These are phyloP conservation scores for Drosophila sechellia DNA, from an alignment of 1,140 invertebrate species.

Conservation along the genomic window DNA sequence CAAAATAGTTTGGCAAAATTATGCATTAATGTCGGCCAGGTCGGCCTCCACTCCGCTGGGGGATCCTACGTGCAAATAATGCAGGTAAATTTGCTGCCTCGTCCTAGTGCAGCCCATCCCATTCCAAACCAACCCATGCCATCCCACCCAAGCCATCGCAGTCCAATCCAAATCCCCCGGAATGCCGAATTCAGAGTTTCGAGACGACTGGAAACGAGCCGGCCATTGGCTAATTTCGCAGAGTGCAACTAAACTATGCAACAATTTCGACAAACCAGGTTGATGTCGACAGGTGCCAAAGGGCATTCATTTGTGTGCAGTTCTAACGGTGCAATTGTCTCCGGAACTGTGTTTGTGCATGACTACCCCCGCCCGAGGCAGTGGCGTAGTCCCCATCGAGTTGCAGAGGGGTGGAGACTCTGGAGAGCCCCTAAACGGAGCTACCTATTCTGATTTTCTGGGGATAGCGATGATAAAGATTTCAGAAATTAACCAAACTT, in stretches of 20 bases:
- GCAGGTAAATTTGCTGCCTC: slow-evolving; percentile 69
- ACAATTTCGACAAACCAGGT: slow-evolving; percentile 61
- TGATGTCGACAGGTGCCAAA: slow-evolving; percentile 78
- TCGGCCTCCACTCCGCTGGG: neutral
- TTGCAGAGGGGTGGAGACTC: neutral
- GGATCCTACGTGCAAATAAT: slow-evolving; percentile 70
- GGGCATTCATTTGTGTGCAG: slow-evolving; percentile 67
- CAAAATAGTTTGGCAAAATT: slow-evolving; percentile 83
- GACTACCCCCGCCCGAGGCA: slow-evolving; percentile 16
- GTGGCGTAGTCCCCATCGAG: slow-evolving; percentile 23
- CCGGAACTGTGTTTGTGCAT: slow-evolving; percentile 42
- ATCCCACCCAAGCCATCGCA: neutral
- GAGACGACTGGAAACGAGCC: neutral
- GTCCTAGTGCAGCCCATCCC: neutral
- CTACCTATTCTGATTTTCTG: too few relatives aligned
- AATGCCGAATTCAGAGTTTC: slow-evolving; percentile 4
- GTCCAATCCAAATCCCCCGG: slow-evolving; percentile 1
- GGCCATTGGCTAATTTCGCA: slow-evolving; percentile 63
- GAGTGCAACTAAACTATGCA: slow-evolving; percentile 65
- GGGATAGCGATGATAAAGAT: too few relatives aligned
- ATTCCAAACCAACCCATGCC: neutral
- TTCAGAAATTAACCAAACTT: too few relatives aligned
- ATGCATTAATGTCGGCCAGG: slow-evolving; percentile 77
- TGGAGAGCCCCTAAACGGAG: too few relatives aligned
- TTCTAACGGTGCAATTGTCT: slow-evolving; percentile 66